Evolutionary conservation across 2,113 vertebrate species (phyloP).

Genomic region (Steatornis caripensis): DNA sequence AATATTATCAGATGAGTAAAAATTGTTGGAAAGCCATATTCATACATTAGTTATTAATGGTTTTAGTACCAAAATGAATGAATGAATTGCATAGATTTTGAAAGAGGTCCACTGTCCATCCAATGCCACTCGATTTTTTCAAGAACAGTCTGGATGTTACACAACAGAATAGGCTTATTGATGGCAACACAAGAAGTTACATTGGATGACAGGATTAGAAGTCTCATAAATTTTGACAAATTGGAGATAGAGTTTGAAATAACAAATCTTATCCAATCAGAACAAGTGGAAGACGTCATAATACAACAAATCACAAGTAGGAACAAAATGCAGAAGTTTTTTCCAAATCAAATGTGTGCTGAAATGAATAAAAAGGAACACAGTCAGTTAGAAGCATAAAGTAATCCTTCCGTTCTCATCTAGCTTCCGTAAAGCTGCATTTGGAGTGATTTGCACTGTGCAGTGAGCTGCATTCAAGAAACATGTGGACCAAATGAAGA

Average conservation of each 20-base stretch:
- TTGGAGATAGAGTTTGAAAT: not conserved
- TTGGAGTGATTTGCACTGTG: not conserved
- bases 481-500: not conserved
- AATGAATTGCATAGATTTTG: not conserved
- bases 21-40: not conserved
- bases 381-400: not conserved
- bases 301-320: not conserved
- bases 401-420: not conserved
- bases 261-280: not conserved
- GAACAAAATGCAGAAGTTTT: not conserved
- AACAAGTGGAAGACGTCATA: not conserved
- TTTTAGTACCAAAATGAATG: not conserved
- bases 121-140: not conserved
- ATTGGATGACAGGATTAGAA: not conserved
- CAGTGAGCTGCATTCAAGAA: not conserved
- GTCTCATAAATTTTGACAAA: not conserved
- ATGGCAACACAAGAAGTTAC: not conserved
- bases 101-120: not conserved
- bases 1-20: not conserved
- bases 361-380: not conserved
- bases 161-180: not conserved
- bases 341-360: not conserved
- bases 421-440: not conserved
- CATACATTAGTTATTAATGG: not conserved
- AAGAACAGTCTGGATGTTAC: not conserved